Evolutionary conservation across 2,797 vertebrate species (phyloP).

Genomic region (Serranus cabrilla): DNA sequence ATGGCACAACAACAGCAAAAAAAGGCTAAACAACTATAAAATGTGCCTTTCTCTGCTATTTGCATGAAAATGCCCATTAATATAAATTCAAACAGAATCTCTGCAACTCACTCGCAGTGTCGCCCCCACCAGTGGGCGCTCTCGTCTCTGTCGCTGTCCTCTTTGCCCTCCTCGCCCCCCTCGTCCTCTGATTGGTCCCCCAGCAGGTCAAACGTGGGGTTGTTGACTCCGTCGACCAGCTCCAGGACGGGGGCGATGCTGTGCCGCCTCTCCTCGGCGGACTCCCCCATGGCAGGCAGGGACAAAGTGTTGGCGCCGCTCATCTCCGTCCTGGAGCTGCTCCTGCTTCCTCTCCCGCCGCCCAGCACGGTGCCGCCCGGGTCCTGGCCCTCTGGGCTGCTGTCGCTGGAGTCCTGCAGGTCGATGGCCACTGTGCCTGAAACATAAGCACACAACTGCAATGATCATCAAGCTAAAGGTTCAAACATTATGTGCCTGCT

Average conservation of each 20-base stretch:
- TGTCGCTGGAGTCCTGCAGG: slow-evolving; percentile 88
- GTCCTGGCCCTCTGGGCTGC: slow-evolving; percentile 86
- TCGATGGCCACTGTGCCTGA: slow-evolving; percentile 90
- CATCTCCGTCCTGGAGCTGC: slow-evolving; percentile 78
- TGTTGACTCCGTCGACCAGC: slow-evolving; percentile 85
- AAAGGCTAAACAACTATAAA: too few relatives aligned
- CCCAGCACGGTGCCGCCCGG: slow-evolving; percentile 57
- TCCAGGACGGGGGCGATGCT: slow-evolving; percentile 90
- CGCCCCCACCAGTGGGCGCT: slow-evolving; percentile 85
- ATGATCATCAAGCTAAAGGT: neutral
- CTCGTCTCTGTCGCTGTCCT: slow-evolving; percentile 81
- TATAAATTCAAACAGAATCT: neutral
- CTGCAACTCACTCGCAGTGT: slow-evolving; percentile 83
- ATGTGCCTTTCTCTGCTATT: too few relatives aligned
- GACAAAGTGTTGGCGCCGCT: slow-evolving; percentile 83
- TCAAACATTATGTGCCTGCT: neutral
- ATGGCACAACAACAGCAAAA: too few relatives aligned
- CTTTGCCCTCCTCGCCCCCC: slow-evolving; percentile 85
- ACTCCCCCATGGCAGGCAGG: slow-evolving; percentile 79
- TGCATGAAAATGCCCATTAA: neutral
- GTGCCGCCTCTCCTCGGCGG: slow-evolving; percentile 83
- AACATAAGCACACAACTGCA: slow-evolving; percentile 11
- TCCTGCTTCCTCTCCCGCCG: slow-evolving; percentile 72
- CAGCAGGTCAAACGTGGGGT: slow-evolving; percentile 87
- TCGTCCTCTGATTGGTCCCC: slow-evolving; percentile 90